phyloP scores from a whole-genome alignment of 2,113 vertebrate genomes.

The Felis catus region F.catus_Fca126_mat1.0 CM031414.1:104123001-104123500 shows the following conservation, averaged over 20 bases:
- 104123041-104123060: not conserved
- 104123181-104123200: constrained; percentile 33
- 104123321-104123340: not conserved
- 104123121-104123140: constrained; percentile 85
- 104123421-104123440: not conserved
- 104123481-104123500: too few species aligned
- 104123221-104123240: constrained; percentile 7
- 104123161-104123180: constrained; percentile 60
- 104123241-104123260: constrained; percentile 24
- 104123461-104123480: too few species aligned
- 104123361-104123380: constrained; percentile 25
- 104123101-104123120: not conserved
- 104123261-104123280: not conserved
- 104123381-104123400: not conserved
- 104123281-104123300: not conserved
- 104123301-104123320: not conserved
- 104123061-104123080: not conserved
- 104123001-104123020: not conserved
- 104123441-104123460: not conserved
- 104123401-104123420: not conserved
- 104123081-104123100: not conserved
- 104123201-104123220: not conserved
- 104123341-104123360: not conserved
- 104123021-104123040: not conserved
- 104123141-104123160: constrained; percentile 84